These are phyloP conservation scores for Erpornis zantholeuca DNA, from an alignment of 2,113 vertebrate genomes.

Conservation along the genomic window DNA sequence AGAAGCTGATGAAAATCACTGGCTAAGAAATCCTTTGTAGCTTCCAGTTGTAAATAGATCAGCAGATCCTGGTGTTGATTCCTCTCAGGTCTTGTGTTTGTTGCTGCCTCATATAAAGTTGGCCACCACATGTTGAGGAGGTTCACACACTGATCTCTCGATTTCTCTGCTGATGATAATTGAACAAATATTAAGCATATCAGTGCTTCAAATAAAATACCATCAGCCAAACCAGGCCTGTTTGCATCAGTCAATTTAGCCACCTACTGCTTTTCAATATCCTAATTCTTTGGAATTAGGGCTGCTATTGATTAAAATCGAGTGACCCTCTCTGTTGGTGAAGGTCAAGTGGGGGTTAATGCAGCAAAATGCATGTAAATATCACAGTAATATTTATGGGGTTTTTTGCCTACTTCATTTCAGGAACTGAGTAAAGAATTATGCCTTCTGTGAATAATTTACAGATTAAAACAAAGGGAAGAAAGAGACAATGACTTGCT, in stretches of 20 bases:
- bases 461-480: background rate
- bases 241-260: constrained; percentile 28
- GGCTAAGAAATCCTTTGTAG: constrained; percentile 7
- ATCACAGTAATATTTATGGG: background rate
- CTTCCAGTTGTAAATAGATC: background rate
- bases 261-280: constrained; percentile 5
- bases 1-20: constrained; percentile 9
- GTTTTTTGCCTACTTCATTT: background rate
- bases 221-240: constrained; percentile 17
- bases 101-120: background rate
- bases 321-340: constrained; percentile 1
- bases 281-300: background rate
- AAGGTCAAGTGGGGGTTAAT: constrained; percentile 24
- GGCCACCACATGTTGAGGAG: background rate
- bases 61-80: background rate
- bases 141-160: background rate
- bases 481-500: background rate
- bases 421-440: background rate
- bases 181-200: constrained; percentile 47
- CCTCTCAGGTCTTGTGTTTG: background rate
- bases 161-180: constrained; percentile 47
- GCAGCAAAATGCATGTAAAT: background rate
- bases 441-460: background rate
- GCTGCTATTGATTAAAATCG: constrained; percentile 37
- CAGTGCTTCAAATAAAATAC: constrained; percentile 28